Conservation (phyloP, 2,888 invertebrate species). For the Epiblema foenella region DNA sequence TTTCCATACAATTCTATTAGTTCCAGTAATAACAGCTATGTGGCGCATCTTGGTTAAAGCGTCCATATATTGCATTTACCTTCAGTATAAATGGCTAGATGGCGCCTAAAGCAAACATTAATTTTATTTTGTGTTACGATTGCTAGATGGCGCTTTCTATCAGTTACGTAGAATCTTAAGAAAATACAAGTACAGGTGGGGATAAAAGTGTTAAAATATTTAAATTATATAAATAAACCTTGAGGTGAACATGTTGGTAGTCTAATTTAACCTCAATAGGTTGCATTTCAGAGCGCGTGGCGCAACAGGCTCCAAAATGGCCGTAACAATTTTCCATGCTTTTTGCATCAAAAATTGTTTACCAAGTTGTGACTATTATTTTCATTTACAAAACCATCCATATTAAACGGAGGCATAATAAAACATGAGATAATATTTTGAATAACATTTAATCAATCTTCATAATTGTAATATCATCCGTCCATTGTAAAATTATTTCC, state of each 20-base stretch:
- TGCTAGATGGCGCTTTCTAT: neutral
- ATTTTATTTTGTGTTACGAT: neutral
- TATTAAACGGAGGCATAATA: neutral
- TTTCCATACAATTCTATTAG: neutral
- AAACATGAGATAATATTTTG: slow-evolving; percentile 14
- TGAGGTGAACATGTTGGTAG: too few species aligned
- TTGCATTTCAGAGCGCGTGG: too few species aligned
- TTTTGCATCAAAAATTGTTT: too few species aligned
- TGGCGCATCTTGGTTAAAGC: neutral
- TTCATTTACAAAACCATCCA: too few species aligned
- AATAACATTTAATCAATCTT: slow-evolving; percentile 30
- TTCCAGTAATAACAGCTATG: neutral
- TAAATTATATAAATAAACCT: too few species aligned
- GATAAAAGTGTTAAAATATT: too few species aligned
- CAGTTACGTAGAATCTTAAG: too few species aligned
- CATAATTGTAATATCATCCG: slow-evolving; percentile 29
- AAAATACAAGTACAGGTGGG: too few species aligned
- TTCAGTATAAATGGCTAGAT: neutral
- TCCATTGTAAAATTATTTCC: slow-evolving; percentile 4
- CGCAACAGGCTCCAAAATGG: too few species aligned
- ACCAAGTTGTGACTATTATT: too few species aligned
- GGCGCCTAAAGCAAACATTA: neutral
- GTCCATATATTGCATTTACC: neutral
- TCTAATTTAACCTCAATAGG: too few species aligned
- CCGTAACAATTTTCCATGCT: too few species aligned